These are phyloP conservation scores for Hirtodrosophila confusa DNA, from an alignment of 2,888 invertebrate genomes.

Conservation along the genomic window DNA sequence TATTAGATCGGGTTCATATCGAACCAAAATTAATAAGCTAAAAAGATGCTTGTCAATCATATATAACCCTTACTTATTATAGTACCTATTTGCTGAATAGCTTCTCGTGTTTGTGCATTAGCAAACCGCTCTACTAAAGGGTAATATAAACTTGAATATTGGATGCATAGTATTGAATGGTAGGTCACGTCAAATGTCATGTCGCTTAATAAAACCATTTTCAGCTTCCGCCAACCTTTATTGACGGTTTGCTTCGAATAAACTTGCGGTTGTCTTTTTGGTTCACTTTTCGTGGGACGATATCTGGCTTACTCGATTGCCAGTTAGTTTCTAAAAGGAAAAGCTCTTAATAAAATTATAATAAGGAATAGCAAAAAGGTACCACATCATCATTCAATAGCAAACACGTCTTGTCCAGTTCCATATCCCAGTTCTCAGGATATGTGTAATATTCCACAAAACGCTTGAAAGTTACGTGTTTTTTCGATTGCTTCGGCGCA, in stretches of 20 bases:
- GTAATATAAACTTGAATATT: constrained; percentile 10
- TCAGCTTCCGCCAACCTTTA: constrained; percentile 44
- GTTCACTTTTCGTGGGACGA: not conserved
- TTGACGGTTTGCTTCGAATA: constrained; percentile 10
- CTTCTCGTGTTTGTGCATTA: not conserved
- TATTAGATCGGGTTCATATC: too few species aligned
- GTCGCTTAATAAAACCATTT: constrained; percentile 29
- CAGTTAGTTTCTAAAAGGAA: not conserved
- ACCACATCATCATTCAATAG: constrained; percentile 21
- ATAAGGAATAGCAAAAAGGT: not conserved
- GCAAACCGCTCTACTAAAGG: not conserved
- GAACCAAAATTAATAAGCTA: too few species aligned
- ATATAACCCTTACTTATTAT: too few species aligned
- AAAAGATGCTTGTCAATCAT: too few species aligned
- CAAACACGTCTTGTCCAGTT: constrained; percentile 5
- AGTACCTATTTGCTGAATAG: too few species aligned
- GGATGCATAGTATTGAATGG: constrained; percentile 4
- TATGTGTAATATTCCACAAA: constrained; percentile 39
- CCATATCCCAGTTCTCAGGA: constrained; percentile 17
- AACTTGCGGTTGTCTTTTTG: not conserved
- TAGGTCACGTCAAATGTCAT: constrained; percentile 40
- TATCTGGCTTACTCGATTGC: not conserved
- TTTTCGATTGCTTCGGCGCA: constrained; percentile 9
- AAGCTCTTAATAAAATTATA: not conserved
- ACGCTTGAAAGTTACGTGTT: constrained; percentile 47